These are phyloP conservation scores for Geotrypetes seraphini DNA, from an alignment of 2,797 vertebrate genomes.

Conservation along the genomic window DNA sequence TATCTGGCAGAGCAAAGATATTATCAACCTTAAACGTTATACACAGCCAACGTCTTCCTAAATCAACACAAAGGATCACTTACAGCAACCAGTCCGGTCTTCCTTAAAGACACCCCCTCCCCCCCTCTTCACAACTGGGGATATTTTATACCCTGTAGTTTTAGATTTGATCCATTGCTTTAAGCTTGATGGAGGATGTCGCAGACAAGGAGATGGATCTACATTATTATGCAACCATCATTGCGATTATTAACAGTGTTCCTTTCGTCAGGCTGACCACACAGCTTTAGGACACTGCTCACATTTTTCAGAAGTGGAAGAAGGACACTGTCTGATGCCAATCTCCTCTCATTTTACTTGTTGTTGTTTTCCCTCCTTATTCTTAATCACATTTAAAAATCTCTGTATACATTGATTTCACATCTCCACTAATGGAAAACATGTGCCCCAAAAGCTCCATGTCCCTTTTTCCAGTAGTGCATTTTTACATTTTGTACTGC, in stretches of 20 bases:
- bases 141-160: slow-evolving; percentile 52
- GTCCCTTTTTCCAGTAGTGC: neutral
- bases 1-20: slow-evolving; percentile 68
- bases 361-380: slow-evolving; percentile 36
- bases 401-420: slow-evolving; percentile 18
- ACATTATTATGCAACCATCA: slow-evolving; percentile 49
- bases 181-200: slow-evolving; percentile 55
- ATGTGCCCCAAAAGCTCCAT: no score
- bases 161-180: slow-evolving; percentile 60
- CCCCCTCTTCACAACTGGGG: slow-evolving; percentile 38
- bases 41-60: slow-evolving; percentile 78
- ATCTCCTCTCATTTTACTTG: slow-evolving; percentile 25
- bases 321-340: slow-evolving; percentile 9
- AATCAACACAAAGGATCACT: slow-evolving; percentile 82
- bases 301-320: slow-evolving; percentile 19
- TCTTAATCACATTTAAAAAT: slow-evolving; percentile 24
- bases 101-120: slow-evolving; percentile 35
- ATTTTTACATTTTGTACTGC: slow-evolving; percentile 2
- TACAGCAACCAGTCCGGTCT: slow-evolving; percentile 53
- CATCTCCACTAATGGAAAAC: slow-evolving; percentile 41
- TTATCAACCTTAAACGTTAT: slow-evolving; percentile 80
- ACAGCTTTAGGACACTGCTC: slow-evolving; percentile 26
- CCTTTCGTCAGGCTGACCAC: slow-evolving; percentile 31
- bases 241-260: slow-evolving; percentile 42
- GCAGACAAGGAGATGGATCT: slow-evolving; percentile 38